These are phyloP conservation scores for Perizoma flavofasciatum DNA, from an alignment of 2,888 invertebrate genomes.

Conservation along the genomic window DNA sequence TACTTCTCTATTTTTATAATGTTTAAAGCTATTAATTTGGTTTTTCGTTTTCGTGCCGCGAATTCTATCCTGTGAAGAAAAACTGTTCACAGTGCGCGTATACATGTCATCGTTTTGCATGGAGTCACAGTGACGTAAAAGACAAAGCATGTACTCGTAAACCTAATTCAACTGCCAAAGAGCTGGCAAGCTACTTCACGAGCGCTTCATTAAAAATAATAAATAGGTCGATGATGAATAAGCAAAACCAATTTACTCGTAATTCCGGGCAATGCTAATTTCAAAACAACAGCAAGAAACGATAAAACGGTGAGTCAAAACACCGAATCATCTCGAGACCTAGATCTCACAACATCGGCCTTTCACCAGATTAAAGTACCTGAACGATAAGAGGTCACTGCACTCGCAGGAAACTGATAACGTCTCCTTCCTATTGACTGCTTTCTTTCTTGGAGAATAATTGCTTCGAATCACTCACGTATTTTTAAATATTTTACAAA, in stretches of 20 bases:
- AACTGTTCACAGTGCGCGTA: too few species aligned
- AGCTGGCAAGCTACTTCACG: too few species aligned
- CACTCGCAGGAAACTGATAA: slow-evolving; percentile 18
- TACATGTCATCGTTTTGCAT: too few species aligned
- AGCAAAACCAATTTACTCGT: not conserved
- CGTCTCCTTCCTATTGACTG: slow-evolving; percentile 1
- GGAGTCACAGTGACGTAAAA: too few species aligned
- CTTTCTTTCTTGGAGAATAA: slow-evolving; percentile 6
- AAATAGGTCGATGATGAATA: not conserved
- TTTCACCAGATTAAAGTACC: slow-evolving; percentile 4
- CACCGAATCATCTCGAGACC: slow-evolving; percentile 17
- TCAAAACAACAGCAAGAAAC: slow-evolving; percentile 11
- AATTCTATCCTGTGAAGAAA: too few species aligned
- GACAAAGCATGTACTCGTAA: too few species aligned
- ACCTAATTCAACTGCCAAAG: too few species aligned
- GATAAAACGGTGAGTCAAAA: slow-evolving; percentile 21
- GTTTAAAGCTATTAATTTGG: too few species aligned
- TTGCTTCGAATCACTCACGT: not conserved
- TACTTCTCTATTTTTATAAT: too few species aligned
- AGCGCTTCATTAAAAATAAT: too few species aligned
- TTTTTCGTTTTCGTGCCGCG: too few species aligned
- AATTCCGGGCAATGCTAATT: not conserved
- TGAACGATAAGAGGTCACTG: slow-evolving; percentile 23
- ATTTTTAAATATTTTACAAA: too few species aligned
- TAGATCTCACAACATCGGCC: slow-evolving; percentile 15